Conservation (phyloP, 2,888 invertebrate species). For the Heteromurus nitidus region DNA sequence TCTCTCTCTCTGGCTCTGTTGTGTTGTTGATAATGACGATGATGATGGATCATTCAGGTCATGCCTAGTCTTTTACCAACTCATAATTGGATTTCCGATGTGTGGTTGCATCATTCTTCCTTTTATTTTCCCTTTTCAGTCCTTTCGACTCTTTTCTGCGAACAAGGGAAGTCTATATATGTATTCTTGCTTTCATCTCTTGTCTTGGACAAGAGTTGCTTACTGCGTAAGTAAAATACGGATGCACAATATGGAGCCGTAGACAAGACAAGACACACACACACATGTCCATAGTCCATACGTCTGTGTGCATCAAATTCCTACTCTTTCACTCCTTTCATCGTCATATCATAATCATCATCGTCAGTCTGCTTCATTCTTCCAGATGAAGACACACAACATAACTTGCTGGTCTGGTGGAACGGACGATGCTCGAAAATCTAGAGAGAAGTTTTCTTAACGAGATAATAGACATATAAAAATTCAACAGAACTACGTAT, state of each 20-base stretch:
- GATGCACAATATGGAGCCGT: too few relatives aligned
- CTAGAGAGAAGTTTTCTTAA: too few relatives aligned
- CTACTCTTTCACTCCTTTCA: too few relatives aligned
- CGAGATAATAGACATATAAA: too few relatives aligned
- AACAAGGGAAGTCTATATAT: constrained; percentile 60
- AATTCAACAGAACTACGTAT: too few relatives aligned
- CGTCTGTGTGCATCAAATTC: constrained; percentile 39
- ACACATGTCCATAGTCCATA: too few relatives aligned
- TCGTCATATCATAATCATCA: constrained; percentile 30
- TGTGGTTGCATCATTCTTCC: constrained; percentile 32
- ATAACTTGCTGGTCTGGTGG: too few relatives aligned
- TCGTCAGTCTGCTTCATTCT: constrained; percentile 43
- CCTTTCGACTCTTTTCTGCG: constrained; percentile 68
- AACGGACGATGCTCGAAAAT: too few relatives aligned
- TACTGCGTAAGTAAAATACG: too few relatives aligned
- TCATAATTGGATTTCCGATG: constrained; percentile 73
- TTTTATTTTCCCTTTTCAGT: constrained; percentile 38
- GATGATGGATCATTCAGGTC: constrained; percentile 72
- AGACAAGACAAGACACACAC: too few relatives aligned
- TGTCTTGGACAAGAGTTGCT: too few relatives aligned
- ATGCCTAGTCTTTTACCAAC: constrained; percentile 72
- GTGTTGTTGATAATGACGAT: constrained; percentile 54
- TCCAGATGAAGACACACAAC: constrained; percentile 41
- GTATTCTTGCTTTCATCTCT: too few relatives aligned
- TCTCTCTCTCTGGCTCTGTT: constrained; percentile 16